Conservation (phyloP, 2,797 vertebrate species). For the Apogon talboti region DNA sequence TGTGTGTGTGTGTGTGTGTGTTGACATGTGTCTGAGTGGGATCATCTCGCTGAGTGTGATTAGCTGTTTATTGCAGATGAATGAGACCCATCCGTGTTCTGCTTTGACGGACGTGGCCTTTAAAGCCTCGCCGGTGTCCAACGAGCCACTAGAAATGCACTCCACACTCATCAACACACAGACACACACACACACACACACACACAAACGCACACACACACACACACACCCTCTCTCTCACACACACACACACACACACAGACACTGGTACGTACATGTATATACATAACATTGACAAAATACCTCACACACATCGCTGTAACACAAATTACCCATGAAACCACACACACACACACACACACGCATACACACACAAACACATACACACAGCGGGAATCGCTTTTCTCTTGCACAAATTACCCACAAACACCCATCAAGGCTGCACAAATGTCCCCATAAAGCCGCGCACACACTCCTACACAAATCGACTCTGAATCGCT, state of each 20-base stretch:
- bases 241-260: slow-evolving; percentile 3
- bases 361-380: no score
- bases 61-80: slow-evolving; percentile 54
- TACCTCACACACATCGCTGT: slow-evolving; percentile 28
- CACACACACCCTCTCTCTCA: slow-evolving; percentile 17
- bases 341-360: slow-evolving; percentile 8
- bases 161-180: slow-evolving; percentile 41
- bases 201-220: slow-evolving; percentile 60
- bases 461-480: neutral
- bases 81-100: slow-evolving; percentile 15
- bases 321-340: slow-evolving; percentile 31
- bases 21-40: slow-evolving; percentile 21
- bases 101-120: slow-evolving; percentile 63
- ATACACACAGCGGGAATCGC: slow-evolving; percentile 30
- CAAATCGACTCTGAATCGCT: slow-evolving; percentile 45
- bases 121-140: slow-evolving; percentile 31
- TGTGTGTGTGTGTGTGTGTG: slow-evolving; percentile 6
- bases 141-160: slow-evolving; percentile 65
- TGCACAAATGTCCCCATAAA: slow-evolving; percentile 19
- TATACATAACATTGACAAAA: slow-evolving; percentile 41
- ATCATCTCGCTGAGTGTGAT: slow-evolving; percentile 51
- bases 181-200: slow-evolving; percentile 10
- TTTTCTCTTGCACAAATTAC: slow-evolving; percentile 44
- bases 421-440: slow-evolving; percentile 21
- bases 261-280: slow-evolving; percentile 11